A percentile compares a stretch with the other conserved stretches of the same genome.
phyloP scores from a whole-genome alignment of 2,888 invertebrate species.

The Hydroisotoma schaefferi region DNA sequence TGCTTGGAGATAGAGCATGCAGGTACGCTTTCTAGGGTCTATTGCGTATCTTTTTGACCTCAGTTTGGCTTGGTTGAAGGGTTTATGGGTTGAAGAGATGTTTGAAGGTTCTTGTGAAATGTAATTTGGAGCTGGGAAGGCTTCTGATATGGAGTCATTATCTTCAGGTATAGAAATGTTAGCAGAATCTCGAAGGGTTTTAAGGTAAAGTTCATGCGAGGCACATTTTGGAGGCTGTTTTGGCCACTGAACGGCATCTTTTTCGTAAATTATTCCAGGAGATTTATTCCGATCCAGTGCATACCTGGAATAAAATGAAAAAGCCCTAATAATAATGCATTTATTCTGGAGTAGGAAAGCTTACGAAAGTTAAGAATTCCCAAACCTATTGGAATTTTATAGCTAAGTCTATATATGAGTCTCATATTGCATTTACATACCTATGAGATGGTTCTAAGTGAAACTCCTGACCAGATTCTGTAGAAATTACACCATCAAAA shows the following conservation, averaged over 20 bases:
- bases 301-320: conserved; percentile 25
- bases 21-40: conserved; percentile 85
- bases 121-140: neutral
- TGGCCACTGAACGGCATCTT: conserved; percentile 64
- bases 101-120: conserved; percentile 34
- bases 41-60: conserved; percentile 55
- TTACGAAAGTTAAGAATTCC: too few relatives aligned
- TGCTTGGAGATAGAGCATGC: conserved; percentile 92
- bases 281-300: conserved; percentile 53
- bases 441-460: conserved; percentile 75
- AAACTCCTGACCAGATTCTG: conserved; percentile 68
- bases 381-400: neutral
- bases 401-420: too few relatives aligned
- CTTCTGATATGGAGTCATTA: neutral
- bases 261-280: conserved; percentile 80
- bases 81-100: neutral
- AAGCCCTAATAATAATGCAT: too few relatives aligned
- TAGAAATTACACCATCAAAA: conserved; percentile 83
- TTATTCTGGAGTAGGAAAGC: too few relatives aligned
- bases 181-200: too few relatives aligned
- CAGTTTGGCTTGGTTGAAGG: neutral
- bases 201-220: conserved; percentile 61
- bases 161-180: too few relatives aligned
- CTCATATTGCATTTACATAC: conserved; percentile 57
- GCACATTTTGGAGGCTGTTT: conserved; percentile 55